Conservation (phyloP, 92 coral and sea anemone genomes). For the Diadumene lineata region DNA sequence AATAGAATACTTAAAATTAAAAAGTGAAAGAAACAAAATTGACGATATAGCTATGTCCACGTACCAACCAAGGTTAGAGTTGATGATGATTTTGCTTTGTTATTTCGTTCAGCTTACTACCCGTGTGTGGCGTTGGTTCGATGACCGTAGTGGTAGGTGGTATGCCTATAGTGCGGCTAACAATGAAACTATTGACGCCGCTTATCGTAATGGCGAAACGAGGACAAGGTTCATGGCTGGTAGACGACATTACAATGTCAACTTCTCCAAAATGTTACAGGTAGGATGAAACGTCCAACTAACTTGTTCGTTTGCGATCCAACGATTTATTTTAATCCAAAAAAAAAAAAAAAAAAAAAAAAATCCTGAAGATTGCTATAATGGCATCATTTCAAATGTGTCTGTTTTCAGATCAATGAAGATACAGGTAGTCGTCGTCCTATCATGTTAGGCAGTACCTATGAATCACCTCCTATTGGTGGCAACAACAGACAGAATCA, state of each 20-base stretch:
- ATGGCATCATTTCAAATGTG: not conserved
- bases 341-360: too few species aligned
- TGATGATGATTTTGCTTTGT: too few species aligned
- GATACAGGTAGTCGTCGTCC: slow-evolving; percentile 95
- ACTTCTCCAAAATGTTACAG: slow-evolving; percentile 96
- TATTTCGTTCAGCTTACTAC: slow-evolving; percentile 67
- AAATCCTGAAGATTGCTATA: not conserved
- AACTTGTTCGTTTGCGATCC: not conserved
- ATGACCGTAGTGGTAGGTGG: slow-evolving; percentile 99
- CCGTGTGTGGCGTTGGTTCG: slow-evolving; percentile 97
- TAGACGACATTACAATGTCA: slow-evolving; percentile 84
- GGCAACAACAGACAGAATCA: slow-evolving; percentile 21
- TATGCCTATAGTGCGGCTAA: slow-evolving; percentile 88
- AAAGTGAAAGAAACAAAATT: too few species aligned
- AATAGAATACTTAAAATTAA: too few species aligned
- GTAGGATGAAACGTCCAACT: slow-evolving; percentile 15
- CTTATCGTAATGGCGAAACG: slow-evolving; percentile 87
- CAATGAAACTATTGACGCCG: slow-evolving; percentile 79
- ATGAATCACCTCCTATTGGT: slow-evolving; percentile 16
- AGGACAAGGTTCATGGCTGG: slow-evolving; percentile 92
- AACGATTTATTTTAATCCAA: not conserved
- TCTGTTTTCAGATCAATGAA: slow-evolving; percentile 73
- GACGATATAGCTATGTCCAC: too few species aligned
- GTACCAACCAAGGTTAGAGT: too few species aligned
- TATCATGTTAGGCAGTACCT: slow-evolving; percentile 79